These are phyloP conservation scores for Apus apus DNA, from an alignment of 2,113 vertebrate genomes.

Conservation along the genomic window DNA sequence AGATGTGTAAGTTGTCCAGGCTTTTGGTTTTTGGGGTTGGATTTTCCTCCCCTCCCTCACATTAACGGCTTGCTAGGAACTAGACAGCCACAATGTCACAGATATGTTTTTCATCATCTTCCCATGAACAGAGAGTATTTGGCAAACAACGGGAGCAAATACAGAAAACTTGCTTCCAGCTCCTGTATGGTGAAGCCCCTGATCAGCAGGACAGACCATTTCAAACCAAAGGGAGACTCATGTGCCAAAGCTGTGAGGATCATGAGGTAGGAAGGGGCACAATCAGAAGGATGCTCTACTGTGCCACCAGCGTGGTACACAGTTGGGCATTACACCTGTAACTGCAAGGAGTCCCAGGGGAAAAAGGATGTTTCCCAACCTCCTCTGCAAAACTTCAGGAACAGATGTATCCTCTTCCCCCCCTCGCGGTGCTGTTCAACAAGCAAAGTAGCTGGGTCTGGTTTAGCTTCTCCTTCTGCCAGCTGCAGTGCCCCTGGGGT, in stretches of 20 bases:
- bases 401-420: background rate
- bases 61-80: background rate
- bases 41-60: background rate
- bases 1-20: background rate
- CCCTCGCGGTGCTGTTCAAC: background rate
- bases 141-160: conserved; percentile 30
- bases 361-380: background rate
- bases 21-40: background rate
- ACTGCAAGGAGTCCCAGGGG: background rate
- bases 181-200: background rate
- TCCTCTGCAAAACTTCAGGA: background rate
- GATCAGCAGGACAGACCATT: background rate
- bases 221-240: background rate
- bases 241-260: background rate
- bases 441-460: background rate
- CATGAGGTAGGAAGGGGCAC: background rate
- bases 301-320: accelerated
- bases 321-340: accelerated
- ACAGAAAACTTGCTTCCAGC: conserved; percentile 12
- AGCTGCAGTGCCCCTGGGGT: background rate
- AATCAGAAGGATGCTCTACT: background rate
- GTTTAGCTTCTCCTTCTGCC: background rate
- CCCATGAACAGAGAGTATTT: background rate
- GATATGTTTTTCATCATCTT: conserved; percentile 30
- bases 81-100: conserved; percentile 1